These are phyloP conservation scores for Seriola dumerili DNA, from an alignment of 2,113 vertebrate species.

Conservation along the genomic window DNA sequence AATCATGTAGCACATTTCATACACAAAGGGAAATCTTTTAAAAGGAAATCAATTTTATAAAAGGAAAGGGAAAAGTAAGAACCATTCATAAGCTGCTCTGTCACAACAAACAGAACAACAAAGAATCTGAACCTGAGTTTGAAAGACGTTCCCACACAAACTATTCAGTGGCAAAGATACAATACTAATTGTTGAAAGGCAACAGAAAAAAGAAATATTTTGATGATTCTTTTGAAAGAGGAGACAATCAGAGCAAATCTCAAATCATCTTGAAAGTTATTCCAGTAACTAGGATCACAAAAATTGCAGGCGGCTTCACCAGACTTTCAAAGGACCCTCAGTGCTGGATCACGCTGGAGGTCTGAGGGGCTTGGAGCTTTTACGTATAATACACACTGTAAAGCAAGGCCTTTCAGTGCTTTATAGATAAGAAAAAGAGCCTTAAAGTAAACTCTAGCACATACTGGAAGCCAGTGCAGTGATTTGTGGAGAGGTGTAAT, in stretches of 20 bases:
- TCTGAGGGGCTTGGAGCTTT: neutral
- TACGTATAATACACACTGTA: neutral
- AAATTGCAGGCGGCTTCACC: neutral
- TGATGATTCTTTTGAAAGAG: neutral
- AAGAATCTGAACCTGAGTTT: neutral
- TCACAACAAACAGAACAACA: neutral
- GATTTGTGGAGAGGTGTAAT: neutral
- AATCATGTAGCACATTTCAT: neutral
- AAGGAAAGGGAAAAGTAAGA: neutral
- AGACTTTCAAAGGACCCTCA: neutral
- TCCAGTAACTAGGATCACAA: neutral
- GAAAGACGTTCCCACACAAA: neutral
- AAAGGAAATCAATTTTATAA: neutral
- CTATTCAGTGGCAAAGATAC: neutral
- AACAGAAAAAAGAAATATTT: neutral
- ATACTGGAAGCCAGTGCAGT: neutral
- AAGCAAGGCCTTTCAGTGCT: neutral
- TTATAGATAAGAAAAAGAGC: neutral
- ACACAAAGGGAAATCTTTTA: neutral
- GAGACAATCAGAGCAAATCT: neutral
- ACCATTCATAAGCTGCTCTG: slow-evolving; percentile 7
- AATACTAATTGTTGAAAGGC: neutral
- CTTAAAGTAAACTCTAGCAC: neutral
- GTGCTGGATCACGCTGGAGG: neutral
- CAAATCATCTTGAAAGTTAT: neutral